phyloP scores from a whole-genome alignment of 2,113 vertebrate species.

The Leucoraja erinaceus region DNA sequence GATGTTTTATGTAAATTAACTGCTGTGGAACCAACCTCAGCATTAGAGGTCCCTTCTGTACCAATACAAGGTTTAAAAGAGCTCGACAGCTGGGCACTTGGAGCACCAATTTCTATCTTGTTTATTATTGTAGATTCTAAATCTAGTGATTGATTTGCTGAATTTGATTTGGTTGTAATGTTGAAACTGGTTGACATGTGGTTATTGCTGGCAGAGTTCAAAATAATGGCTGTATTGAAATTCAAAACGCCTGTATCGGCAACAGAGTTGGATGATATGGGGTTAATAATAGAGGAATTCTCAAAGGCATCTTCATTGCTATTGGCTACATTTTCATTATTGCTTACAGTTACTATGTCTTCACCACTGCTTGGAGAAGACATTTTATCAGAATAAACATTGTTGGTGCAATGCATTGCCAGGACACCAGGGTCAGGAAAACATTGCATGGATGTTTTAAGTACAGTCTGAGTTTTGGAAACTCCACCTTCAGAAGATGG shows the following conservation, averaged over 20 bases:
- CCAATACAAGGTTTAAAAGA: neutral
- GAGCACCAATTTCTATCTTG: neutral
- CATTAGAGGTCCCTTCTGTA: neutral
- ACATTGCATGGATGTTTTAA: neutral
- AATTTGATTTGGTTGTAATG: neutral
- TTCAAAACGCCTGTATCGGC: slow-evolving; percentile 50
- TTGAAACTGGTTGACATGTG: neutral
- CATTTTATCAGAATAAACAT: slow-evolving; percentile 60
- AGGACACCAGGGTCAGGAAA: neutral
- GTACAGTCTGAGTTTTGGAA: neutral
- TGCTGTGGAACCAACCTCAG: neutral
- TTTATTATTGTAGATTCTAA: neutral
- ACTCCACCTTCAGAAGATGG: neutral
- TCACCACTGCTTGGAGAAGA: slow-evolving; percentile 56
- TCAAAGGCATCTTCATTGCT: slow-evolving; percentile 48
- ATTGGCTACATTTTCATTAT: slow-evolving; percentile 52
- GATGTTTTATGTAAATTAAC: neutral
- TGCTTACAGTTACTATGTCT: slow-evolving; percentile 47
- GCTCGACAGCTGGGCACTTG: neutral
- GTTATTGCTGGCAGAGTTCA: neutral
- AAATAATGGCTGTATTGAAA: neutral
- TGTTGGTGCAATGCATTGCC: neutral
- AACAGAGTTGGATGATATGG: slow-evolving; percentile 39
- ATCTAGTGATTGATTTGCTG: neutral
- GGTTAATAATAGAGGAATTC: neutral